Conservation (phyloP, 1,140 invertebrate genomes). For the Notospermus geniculatus region DNA sequence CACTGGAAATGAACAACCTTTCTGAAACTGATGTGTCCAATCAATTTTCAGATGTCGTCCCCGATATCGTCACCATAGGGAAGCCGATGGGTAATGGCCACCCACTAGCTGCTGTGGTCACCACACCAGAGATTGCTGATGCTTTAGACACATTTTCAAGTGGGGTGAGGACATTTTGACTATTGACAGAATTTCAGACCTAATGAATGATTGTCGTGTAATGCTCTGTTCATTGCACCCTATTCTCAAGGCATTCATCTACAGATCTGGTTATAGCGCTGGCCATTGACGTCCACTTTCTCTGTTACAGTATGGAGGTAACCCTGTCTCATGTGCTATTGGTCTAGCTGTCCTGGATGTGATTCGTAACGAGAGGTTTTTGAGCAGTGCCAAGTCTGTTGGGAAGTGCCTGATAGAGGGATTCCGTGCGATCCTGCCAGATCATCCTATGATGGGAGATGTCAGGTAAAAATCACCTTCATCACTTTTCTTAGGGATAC, state of each 20-base stretch:
- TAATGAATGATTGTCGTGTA: too few relatives aligned
- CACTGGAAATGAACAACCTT: too few relatives aligned
- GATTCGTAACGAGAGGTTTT: slow-evolving; percentile 81
- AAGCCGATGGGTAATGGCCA: slow-evolving; percentile 91
- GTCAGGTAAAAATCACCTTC: slow-evolving; percentile 53
- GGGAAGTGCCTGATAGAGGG: slow-evolving; percentile 75
- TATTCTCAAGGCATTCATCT: too few relatives aligned
- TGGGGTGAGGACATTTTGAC: background rate
- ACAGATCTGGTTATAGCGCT: too few relatives aligned
- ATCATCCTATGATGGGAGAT: slow-evolving; percentile 76
- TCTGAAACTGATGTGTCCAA: too few relatives aligned
- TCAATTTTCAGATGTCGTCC: slow-evolving; percentile 69
- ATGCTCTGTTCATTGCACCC: too few relatives aligned
- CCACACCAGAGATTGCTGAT: slow-evolving; percentile 83
- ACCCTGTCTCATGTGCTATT: slow-evolving; percentile 95
- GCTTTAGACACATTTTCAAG: slow-evolving; percentile 70
- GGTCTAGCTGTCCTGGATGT: slow-evolving; percentile 93
- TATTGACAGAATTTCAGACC: too few relatives aligned
- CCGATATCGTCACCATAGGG: slow-evolving; percentile 94
- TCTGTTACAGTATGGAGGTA: slow-evolving; percentile 87
- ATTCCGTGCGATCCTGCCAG: slow-evolving; percentile 69
- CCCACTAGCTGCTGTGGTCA: slow-evolving; percentile 93
- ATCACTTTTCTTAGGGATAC: too few relatives aligned
- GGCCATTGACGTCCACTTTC: too few relatives aligned
- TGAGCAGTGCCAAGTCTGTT: slow-evolving; percentile 76